phyloP scores from a whole-genome alignment of 2,113 vertebrate genomes.

The Pseudopodoces humilis region DNA sequence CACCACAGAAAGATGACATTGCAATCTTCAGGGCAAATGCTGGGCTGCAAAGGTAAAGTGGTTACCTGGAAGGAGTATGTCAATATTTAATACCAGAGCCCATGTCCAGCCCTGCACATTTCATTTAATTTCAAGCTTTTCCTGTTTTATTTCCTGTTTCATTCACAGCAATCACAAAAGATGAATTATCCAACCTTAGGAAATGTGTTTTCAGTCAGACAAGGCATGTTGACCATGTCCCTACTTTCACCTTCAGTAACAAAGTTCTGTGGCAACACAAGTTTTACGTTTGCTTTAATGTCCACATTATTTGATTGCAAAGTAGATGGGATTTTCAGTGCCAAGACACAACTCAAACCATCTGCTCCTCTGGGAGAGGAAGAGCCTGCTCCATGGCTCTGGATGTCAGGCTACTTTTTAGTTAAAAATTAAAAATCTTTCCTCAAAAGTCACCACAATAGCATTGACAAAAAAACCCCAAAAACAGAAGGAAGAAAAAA shows the following conservation, averaged over 20 bases:
- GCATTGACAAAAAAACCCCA: background rate
- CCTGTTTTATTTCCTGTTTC: conserved; percentile 11
- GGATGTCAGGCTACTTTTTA: background rate
- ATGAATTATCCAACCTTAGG: background rate
- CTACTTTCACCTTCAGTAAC: background rate
- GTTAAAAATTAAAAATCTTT: background rate
- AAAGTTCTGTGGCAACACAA: background rate
- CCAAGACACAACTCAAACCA: background rate
- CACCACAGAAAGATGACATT: background rate
- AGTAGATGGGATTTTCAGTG: background rate
- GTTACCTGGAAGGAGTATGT: background rate
- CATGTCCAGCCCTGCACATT: background rate
- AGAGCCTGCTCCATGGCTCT: background rate
- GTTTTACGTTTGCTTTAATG: background rate
- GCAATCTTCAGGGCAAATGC: background rate
- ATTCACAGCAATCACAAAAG: background rate
- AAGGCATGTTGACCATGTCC: background rate
- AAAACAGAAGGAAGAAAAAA: background rate
- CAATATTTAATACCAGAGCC: conserved; percentile 27
- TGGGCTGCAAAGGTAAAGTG: background rate
- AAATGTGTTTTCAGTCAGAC: background rate
- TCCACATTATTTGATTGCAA: background rate
- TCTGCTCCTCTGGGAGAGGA: background rate
- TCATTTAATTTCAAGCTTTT: conserved; percentile 9
- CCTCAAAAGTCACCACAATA: background rate